Evolutionary conservation across 2,113 vertebrate genomes (phyloP), one percentile per base, ranked within the genome.

Genomic region (Hepsetus odoe): DNA sequence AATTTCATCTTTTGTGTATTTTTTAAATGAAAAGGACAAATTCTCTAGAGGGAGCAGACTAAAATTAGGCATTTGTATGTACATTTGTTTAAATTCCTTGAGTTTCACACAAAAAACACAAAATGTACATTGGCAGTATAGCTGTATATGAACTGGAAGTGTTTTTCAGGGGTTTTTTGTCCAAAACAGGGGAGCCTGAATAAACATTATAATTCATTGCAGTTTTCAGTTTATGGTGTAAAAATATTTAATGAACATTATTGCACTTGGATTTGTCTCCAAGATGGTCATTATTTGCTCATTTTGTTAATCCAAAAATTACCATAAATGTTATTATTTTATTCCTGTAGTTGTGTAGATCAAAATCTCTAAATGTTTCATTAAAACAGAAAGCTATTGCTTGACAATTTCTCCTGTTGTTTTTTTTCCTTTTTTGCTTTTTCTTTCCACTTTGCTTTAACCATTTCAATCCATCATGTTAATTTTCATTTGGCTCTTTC

Each of bases 361-460:
- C 26, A 51, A 44, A 76, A 77, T 64, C 32, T 77, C 7, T 6
- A 70, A 33, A 38, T 35, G 28, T 61, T 1, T 58, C 35, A 33
- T 11, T 65, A 72, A 13, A 22, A 16, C 28, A 26, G 24, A 42
- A 92, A 88, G 89, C 92, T 74, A 92, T 92, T 91, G 90, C 89
- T 91, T 93, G 88, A 92, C 90, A 91, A 89, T 94, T 86, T 93
- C 90, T 91, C 90, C 91, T 91, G 68, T 65, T 65, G 82, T 81
- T 68, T 80, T 80, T 76, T 73, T 79, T 53, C 38, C 69, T 53
- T 84, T 87, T 81, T 80, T 85, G 89, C 89, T 83, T 84, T 92
- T 91, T 83, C 84, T 92, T 61, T 53, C 42, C 6, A 70, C 38
- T 82, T 80, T 83, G 55, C 69, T 85, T 87, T 81, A 83, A 91